Conservation (phyloP, 1,140 invertebrate species). For the Matsumurasca onukii region DNA sequence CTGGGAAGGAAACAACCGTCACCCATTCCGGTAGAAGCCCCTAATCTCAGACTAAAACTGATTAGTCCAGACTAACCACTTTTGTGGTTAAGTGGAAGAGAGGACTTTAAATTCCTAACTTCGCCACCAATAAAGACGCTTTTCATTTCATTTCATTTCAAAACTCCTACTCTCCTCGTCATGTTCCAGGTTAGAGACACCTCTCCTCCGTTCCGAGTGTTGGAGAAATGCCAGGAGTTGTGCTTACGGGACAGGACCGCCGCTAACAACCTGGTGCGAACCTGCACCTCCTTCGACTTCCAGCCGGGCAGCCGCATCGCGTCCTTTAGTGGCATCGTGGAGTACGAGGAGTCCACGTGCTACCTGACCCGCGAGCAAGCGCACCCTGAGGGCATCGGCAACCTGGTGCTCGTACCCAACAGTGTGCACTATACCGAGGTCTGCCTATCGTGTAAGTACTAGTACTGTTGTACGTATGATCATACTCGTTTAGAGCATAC, state of each 20-base stretch:
- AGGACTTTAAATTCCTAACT: too few species aligned
- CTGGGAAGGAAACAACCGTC: too few species aligned
- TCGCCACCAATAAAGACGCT: too few species aligned
- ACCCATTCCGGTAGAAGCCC: too few species aligned
- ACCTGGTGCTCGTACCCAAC: slow-evolving; percentile 79
- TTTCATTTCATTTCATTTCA: too few species aligned
- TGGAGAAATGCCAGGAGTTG: slow-evolving; percentile 80
- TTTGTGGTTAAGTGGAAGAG: too few species aligned
- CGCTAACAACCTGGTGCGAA: slow-evolving; percentile 74
- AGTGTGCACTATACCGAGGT: slow-evolving; percentile 88
- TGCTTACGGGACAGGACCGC: slow-evolving; percentile 79
- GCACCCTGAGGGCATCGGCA: slow-evolving; percentile 81
- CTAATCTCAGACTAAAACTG: too few species aligned
- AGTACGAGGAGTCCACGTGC: slow-evolving; percentile 90
- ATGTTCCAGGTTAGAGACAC: slow-evolving; percentile 68
- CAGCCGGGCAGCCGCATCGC: slow-evolving; percentile 82
- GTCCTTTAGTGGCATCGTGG: slow-evolving; percentile 74
- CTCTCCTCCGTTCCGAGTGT: slow-evolving; percentile 77
- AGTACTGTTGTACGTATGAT: neutral
- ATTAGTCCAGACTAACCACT: too few species aligned
- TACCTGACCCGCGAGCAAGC: slow-evolving; percentile 81
- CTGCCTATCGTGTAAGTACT: slow-evolving; percentile 78
- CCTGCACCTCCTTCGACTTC: slow-evolving; percentile 87
- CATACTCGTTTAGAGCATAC: neutral
- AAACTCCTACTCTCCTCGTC: too few species aligned